Percentiles rank a stretch among this genome's conserved stretches.
These are phyloP conservation scores for Himalopsyche kuldschensis DNA, from an alignment of 2,888 invertebrate genomes.

Conservation along the genomic window DNA sequence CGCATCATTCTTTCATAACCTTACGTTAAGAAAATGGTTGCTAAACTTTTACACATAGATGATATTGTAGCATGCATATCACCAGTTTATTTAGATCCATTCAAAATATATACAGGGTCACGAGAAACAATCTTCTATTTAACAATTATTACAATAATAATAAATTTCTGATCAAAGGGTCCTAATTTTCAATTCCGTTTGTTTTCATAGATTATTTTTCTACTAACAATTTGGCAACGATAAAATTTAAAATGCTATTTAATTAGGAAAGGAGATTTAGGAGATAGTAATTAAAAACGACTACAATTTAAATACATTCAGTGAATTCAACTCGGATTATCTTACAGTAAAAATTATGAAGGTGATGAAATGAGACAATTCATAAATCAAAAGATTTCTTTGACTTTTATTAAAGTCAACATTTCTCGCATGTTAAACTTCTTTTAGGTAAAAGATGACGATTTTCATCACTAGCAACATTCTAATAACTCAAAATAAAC, in stretches of 20 bases:
- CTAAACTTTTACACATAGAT: neutral
- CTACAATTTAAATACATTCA: too few species aligned
- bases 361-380: too few species aligned
- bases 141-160: neutral
- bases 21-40: neutral
- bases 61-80: neutral
- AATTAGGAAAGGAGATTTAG: neutral
- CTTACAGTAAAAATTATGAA: too few species aligned
- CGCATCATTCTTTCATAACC: neutral
- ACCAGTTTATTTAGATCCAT: neutral
- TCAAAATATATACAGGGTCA: neutral
- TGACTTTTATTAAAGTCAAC: too few species aligned
- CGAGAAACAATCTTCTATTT: neutral
- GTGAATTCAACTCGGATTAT: too few species aligned
- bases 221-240: conserved; percentile 23
- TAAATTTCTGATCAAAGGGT: neutral
- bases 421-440: too few species aligned
- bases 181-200: neutral
- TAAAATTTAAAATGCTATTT: neutral
- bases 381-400: too few species aligned
- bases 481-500: too few species aligned
- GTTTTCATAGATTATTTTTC: conserved; percentile 5
- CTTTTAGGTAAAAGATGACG: too few species aligned
- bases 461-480: too few species aligned
- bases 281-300: neutral